Evolutionary conservation across 2,888 invertebrate species (phyloP).

Genomic region (Smittia aterrima): DNA sequence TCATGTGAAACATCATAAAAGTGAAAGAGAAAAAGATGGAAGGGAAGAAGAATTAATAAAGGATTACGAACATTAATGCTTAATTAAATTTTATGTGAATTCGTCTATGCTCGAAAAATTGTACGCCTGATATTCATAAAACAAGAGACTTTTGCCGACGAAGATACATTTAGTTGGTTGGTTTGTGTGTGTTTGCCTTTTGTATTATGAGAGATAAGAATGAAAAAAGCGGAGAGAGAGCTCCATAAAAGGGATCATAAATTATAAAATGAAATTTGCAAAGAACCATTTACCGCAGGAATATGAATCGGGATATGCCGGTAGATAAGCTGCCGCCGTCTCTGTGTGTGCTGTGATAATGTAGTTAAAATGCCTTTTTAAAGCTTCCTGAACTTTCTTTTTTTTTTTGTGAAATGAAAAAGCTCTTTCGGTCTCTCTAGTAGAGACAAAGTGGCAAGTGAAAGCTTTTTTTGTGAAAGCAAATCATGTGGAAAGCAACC

Average conservation of each 20-base stretch:
- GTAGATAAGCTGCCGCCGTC: slow-evolving; percentile 30
- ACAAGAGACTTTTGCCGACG: slow-evolving; percentile 13
- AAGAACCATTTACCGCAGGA: slow-evolving; percentile 39
- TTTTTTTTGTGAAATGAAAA: too few species aligned
- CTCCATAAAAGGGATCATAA: slow-evolving; percentile 35
- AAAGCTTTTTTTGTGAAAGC: slow-evolving; percentile 2
- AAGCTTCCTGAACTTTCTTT: slow-evolving; percentile 17
- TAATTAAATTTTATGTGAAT: slow-evolving; percentile 40
- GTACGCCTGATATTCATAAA: slow-evolving; percentile 14
- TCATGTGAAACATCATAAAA: background rate
- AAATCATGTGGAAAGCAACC: slow-evolving; percentile 29
- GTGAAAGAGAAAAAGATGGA: background rate
- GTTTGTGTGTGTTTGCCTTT: slow-evolving; percentile 19
- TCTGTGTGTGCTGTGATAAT: slow-evolving; percentile 32
- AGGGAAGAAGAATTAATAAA: slow-evolving; percentile 33
- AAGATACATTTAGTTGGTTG: slow-evolving; percentile 23
- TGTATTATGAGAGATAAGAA: slow-evolving; percentile 34
- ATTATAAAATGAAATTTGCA: slow-evolving; percentile 40
- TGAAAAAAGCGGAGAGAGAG: background rate
- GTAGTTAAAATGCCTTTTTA: slow-evolving; percentile 30
- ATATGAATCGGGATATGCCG: slow-evolving; percentile 35
- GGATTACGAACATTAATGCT: slow-evolving; percentile 35
- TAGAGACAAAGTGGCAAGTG: background rate
- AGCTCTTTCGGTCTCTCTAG: background rate
- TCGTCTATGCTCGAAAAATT: slow-evolving; percentile 25